Conservation (phyloP, 1,140 invertebrate species). For the Leptonema lineaticorne region DNA sequence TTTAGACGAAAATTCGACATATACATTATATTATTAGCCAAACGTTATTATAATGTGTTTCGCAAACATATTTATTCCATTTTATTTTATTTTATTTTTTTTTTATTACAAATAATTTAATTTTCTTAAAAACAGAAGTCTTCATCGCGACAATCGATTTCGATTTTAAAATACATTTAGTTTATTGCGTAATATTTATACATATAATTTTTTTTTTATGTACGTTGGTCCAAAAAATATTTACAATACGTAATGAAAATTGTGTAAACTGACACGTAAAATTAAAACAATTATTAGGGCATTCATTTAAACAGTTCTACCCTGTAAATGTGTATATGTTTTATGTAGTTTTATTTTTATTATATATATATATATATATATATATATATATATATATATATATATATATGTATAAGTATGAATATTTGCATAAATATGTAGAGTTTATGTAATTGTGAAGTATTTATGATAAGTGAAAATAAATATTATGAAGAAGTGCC, state of each 20-base stretch:
- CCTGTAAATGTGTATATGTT: neutral
- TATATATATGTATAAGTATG: too few species aligned
- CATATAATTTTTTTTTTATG: too few species aligned
- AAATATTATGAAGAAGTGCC: neutral
- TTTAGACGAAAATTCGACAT: constrained; percentile 2
- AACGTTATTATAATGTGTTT: constrained; percentile 5
- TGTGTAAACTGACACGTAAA: neutral
- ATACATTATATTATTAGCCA: too few species aligned
- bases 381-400: too few species aligned
- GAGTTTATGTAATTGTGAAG: neutral
- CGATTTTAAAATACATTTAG: too few species aligned
- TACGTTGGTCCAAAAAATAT: constrained; percentile 29
- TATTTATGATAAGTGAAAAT: neutral
- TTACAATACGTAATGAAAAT: constrained; percentile 18
- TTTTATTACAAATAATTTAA: constrained; percentile 3
- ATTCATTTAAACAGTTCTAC: constrained; percentile 3
- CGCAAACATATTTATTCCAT: neutral
- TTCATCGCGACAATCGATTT: neutral
- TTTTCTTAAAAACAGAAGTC: neutral
- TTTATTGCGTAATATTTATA: constrained; percentile 28
- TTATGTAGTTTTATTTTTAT: too few species aligned
- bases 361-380: too few species aligned
- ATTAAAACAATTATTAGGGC: constrained; percentile 1
- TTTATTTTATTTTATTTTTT: neutral
- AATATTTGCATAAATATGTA: too few species aligned